Evolutionary conservation across 64 coral and sea anemone species (phyloP).

Genomic region (Montipora sp.): DNA sequence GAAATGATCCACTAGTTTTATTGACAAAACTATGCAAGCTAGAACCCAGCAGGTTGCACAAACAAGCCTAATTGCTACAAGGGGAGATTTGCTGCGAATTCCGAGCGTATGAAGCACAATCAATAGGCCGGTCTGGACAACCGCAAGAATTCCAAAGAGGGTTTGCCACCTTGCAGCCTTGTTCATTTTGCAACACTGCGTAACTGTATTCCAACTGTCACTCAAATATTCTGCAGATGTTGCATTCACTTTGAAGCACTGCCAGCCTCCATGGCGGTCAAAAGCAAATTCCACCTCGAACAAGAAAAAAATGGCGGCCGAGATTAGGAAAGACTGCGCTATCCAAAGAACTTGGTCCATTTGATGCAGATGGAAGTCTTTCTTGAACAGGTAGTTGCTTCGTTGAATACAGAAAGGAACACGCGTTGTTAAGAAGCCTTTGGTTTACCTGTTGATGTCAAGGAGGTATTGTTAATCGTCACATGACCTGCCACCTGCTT

Average conservation of each 20-base stretch:
- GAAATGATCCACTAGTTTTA: not conserved
- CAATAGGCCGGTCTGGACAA: not conserved
- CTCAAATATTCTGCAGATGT: not conserved
- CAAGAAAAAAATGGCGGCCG: conserved; percentile 3
- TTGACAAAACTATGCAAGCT: not conserved
- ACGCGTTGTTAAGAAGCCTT: not conserved
- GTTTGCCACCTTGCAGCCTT: conserved; percentile 15
- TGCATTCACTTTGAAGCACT: not conserved
- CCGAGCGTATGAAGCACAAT: not conserved
- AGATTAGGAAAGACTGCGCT: not conserved
- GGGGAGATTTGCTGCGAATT: conserved; percentile 1
- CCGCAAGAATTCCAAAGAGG: not conserved
- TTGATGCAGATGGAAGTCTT: not conserved
- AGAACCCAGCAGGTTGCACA: not conserved
- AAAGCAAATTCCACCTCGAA: not conserved
- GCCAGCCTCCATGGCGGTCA: not conserved
- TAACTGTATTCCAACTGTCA: too few relatives aligned
- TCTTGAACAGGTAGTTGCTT: not conserved
- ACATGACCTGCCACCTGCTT: not conserved
- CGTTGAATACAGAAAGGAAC: not conserved
- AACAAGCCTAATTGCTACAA: not conserved
- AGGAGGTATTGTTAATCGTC: not conserved
- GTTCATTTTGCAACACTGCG: not conserved
- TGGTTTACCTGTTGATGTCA: not conserved
- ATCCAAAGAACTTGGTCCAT: not conserved